Evolutionary conservation across 2,113 vertebrate genomes (phyloP), one percentile per base, ranked within the genome.

Genomic region (Saguinus imperator): DNA sequence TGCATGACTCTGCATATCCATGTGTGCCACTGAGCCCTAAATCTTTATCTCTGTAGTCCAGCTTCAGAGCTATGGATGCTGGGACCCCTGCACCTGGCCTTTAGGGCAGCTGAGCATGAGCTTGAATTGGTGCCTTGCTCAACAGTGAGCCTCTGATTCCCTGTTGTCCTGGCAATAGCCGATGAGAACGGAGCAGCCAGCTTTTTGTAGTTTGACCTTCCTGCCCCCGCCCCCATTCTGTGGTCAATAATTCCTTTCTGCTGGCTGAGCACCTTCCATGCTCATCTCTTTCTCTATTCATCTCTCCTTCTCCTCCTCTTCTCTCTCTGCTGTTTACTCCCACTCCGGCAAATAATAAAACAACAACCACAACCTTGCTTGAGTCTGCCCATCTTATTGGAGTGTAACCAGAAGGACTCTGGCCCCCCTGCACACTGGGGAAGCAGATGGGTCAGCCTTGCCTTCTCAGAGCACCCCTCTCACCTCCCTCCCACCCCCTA

Each of bases 321-420:
- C 8, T 64, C 66, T 76, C 37, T 80, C 43, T 66, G 25, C 58
- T 87, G 7, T 93, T 85, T 86, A 66, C 32, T 94, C 40, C 68
- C 18, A 23, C 50, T 85, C 82, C 20, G 93, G 85, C 81, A 97
- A 94, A 87, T 75, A 81, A 72, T 37, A 58, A 70, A 96, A 29
- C 45, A 89, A 35, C 48, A 5, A 70, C 29, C 66, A 48, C 32
- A 45, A 18, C 43, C 45, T 93, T 83, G 4, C 66, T 91, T 55
- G 27, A 82, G 45, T 89, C 70, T 85, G 17, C 55, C 61, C 45
- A 68, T 20, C 81, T 73, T 83, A 29, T 52, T 70, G 68, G 75
- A 89, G 48, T 40, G 37, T 91, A 83, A 52, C 75, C 89, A 77
- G 86, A 76, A 90, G 50, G 29, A 61, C 32, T 61, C 55, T 37